Percentiles rank a stretch among this genome's conserved stretches.
Evolutionary conservation across 2,797 vertebrate species (phyloP).

Genomic region (Falco concolor): DNA sequence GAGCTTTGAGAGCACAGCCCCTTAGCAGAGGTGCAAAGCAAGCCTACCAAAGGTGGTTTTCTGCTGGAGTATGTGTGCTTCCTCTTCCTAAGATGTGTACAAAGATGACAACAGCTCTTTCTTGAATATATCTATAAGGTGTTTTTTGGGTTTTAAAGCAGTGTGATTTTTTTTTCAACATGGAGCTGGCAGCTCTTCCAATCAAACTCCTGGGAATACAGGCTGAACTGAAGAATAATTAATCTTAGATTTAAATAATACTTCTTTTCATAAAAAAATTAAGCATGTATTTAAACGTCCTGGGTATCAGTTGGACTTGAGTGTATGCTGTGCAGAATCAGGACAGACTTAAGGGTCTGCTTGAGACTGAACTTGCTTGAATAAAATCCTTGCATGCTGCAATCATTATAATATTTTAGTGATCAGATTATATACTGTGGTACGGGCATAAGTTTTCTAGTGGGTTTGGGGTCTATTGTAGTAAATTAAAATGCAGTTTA

Average conservation of each 20-base stretch:
- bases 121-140: background rate
- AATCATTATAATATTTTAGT: background rate
- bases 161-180: background rate
- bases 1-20: background rate
- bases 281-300: background rate
- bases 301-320: background rate
- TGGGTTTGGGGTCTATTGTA: background rate
- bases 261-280: background rate
- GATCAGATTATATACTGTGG: background rate
- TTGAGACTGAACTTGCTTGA: background rate
- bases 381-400: background rate
- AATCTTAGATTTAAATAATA: background rate
- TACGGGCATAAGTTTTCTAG: background rate
- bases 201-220: background rate
- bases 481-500: background rate
- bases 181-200: background rate
- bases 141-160: background rate
- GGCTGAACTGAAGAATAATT: background rate
- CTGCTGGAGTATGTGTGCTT: background rate
- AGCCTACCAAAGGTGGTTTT: background rate
- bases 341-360: background rate
- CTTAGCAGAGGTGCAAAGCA: background rate
- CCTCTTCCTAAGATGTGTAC: background rate
- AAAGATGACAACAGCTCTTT: background rate
- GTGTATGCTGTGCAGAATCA: background rate